phyloP scores from a whole-genome alignment of 2,113 vertebrate species.

The Stegostoma tigrinum region DNA sequence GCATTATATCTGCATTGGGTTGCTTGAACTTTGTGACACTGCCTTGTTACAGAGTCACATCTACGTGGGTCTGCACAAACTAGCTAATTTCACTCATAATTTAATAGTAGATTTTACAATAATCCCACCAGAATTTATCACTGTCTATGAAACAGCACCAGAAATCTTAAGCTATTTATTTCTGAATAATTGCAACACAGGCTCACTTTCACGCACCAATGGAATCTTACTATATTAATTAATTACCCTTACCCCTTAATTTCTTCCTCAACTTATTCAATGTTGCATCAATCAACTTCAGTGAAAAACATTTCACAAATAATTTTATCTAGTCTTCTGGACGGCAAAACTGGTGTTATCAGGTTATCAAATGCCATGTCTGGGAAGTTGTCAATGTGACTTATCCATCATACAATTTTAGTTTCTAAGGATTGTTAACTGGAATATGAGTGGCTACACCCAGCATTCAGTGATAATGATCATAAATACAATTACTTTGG shows the following conservation, averaged over 20 bases:
- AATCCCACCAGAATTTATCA: neutral
- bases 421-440: neutral
- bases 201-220: neutral
- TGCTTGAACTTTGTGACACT: neutral
- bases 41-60: neutral
- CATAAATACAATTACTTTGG: neutral
- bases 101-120: neutral
- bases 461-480: neutral
- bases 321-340: neutral
- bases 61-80: neutral
- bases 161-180: neutral
- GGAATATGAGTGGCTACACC: neutral
- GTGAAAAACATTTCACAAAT: neutral
- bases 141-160: neutral
- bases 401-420: neutral
- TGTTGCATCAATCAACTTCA: neutral
- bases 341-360: neutral
- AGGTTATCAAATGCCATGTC: neutral
- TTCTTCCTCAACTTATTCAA: neutral
- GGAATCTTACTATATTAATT: neutral
- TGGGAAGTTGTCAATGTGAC: neutral
- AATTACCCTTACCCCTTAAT: neutral
- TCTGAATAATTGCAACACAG: neutral
- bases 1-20: neutral
- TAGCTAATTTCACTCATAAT: neutral